These are phyloP conservation scores for Melolontha melolontha DNA, from an alignment of 2,888 invertebrate species.

Conservation along the genomic window DNA sequence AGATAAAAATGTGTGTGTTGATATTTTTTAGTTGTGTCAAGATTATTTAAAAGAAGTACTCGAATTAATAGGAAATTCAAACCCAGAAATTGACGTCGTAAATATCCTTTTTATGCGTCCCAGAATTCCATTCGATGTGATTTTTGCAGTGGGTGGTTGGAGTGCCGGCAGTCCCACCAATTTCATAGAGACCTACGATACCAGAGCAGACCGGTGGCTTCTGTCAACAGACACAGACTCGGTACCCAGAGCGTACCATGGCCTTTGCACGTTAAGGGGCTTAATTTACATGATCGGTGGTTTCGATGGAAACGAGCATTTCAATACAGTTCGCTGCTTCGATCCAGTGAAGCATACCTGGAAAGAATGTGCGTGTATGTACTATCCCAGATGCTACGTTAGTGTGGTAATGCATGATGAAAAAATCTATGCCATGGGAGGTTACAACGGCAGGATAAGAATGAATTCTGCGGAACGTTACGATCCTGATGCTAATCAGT, in stretches of 20 bases:
- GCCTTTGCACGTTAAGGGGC: conserved; percentile 77
- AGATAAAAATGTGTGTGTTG: no score
- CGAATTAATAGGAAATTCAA: conserved; percentile 47
- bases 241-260: conserved; percentile 82
- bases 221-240: conserved; percentile 75
- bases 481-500: conserved; percentile 80
- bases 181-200: conserved; percentile 83
- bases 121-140: conserved; percentile 80
- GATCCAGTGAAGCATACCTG: conserved; percentile 82
- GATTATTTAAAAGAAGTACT: conserved; percentile 55
- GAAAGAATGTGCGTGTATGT: conserved; percentile 84
- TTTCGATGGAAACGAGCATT: conserved; percentile 82
- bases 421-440: conserved; percentile 85
- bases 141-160: conserved; percentile 90
- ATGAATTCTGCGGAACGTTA: conserved; percentile 84
- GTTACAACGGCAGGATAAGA: conserved; percentile 82
- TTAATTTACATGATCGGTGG: conserved; percentile 86
- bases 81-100: conserved; percentile 44
- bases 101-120: conserved; percentile 73
- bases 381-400: conserved; percentile 82
- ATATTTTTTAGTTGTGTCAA: conserved; percentile 53
- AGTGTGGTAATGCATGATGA: conserved; percentile 79
- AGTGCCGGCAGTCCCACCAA: conserved; percentile 85
- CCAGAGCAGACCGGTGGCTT: conserved; percentile 84
- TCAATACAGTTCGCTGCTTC: conserved; percentile 84